These are phyloP conservation scores for Salarias fasciatus DNA, from an alignment of 2,797 vertebrate species.

Conservation along the genomic window DNA sequence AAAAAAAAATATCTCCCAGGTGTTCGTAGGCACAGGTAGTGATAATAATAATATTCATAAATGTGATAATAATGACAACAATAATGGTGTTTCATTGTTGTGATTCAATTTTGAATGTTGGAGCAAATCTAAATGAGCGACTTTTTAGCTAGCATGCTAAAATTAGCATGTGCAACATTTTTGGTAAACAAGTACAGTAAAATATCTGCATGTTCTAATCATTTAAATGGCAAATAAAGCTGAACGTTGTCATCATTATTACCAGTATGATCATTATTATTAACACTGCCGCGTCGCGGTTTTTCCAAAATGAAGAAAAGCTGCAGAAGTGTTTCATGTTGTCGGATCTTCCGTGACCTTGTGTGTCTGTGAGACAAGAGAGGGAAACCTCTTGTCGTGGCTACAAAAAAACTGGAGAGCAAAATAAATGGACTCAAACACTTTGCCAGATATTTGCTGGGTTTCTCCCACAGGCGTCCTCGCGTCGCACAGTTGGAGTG, in stretches of 20 bases:
- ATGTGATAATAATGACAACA: constrained; percentile 72
- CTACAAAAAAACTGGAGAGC: constrained; percentile 75
- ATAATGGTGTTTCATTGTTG: constrained; percentile 17
- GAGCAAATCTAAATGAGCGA: constrained; percentile 1
- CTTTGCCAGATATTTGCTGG: constrained; percentile 41
- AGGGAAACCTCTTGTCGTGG: constrained; percentile 59
- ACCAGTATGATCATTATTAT: constrained; percentile 71
- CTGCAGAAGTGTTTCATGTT: neutral
- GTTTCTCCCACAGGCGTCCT: constrained; percentile 35
- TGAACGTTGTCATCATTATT: constrained; percentile 68
- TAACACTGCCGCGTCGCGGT: constrained; percentile 47
- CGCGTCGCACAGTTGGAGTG: constrained; percentile 52
- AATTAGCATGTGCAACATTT: too few relatives aligned
- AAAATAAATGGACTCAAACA: constrained; percentile 74
- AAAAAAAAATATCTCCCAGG: constrained; percentile 51
- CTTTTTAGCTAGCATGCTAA: constrained; percentile 9
- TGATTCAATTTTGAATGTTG: constrained; percentile 22
- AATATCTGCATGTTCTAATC: too few relatives aligned
- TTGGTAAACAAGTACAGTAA: too few relatives aligned
- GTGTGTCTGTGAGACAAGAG: constrained; percentile 57
- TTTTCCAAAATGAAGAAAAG: constrained; percentile 41
- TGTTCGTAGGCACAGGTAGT: constrained; percentile 69
- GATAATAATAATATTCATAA: constrained; percentile 72
- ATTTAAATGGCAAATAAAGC: constrained; percentile 36
- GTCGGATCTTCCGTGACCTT: constrained; percentile 53